Evolutionary conservation across 2,113 vertebrate genomes (phyloP), one percentile per base, ranked within the genome.

Genomic region (Diadophis punctatus): DNA sequence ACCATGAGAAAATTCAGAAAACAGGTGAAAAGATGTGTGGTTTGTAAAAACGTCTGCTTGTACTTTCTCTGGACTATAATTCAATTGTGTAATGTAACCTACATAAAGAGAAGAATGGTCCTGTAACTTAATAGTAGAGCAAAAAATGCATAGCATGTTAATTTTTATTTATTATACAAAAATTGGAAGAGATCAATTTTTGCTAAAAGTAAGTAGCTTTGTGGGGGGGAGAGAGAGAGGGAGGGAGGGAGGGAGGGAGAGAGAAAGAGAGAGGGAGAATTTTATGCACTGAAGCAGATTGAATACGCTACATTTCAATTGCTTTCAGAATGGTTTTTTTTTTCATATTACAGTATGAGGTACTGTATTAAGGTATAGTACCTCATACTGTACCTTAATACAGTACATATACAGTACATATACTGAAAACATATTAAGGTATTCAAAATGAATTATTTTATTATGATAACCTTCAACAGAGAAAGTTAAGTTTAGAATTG

Each of bases 261-360:
- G 16, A 22, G 53, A 20, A 3, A 55, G 53, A 55, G 18, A 55
- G 53, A 55, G 53, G 18, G 93, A 27, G 8, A 91, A 1, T 94
- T 96, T 94, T 92, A 91, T 94, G 74, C 60, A 93, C 55, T 46
- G 48, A 95, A 95, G 14, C 1, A 93, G 46, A 94, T 96, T 92
- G n/a, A n/a, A n/a, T n/a, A n/a, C n/a, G 93, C 94, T 95, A 7
- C 27, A 92, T 94, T 96, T 95, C 27, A 93, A 95, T 93, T 94
- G 68, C 92, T 95, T 95, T 80, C 90, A 34, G 48, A 23, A 91
- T 92, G 51, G 94, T 96, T 8, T 93, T 87, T 93, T 93, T 93
- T 51, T 95, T 1, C 94, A 63, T 20, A 3, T 93, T 94, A 25
- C 90, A 93, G 92, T 89, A 93, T 94, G 94, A n/a, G n/a, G n/a